Evolutionary conservation across 2,797 vertebrate genomes (phyloP), one percentile per base, ranked within the genome.

Genomic region (Oreochromis grahami): DNA sequence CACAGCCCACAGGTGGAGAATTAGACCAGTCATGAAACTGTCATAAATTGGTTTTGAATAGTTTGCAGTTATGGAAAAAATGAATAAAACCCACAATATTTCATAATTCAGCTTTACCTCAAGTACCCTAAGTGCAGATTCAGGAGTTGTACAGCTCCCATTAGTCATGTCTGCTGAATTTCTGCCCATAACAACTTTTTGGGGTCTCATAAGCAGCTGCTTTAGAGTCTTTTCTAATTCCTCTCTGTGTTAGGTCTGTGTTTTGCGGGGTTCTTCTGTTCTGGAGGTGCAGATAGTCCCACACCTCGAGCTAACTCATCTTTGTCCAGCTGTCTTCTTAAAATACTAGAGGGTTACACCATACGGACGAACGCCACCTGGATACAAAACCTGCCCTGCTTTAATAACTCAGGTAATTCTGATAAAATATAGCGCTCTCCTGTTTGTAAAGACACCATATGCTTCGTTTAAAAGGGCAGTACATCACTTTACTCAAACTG

Each of bases 251-350:
- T 91, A 95, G 97, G 97, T 9, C 93, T 89, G 34, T 98, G 98
- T 81, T 93, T 83, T 80, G 92, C 96, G 10, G 97, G 98, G 6
- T 97, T 97, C 88, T 98, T 96, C 94, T 98, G 98, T 84, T 82
- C 84, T 7, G 85, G 91, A 26, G 96, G 96, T 2, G 80, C 95
- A 32, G 88, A 93, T 60, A 94, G 89, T 9, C 91, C 97, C 13
- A 78, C 86, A 3, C 97, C 97, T 43, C 94, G 56, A 34, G 94
- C 96, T 60, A 93, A 83, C 34, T 38, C 86, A 3, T 87, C 92
- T 81, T 93, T 96, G 15, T 90, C 93, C 7, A 1, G 8, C 1
- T 98, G 97, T 85, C 96, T 97, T 1, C 91, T 82, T 84, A 94
- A 96, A 52, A 88, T 95, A 86, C 80, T 95, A 83, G 87, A 87